phyloP scores from a whole-genome alignment of 37 sponge, comb jelly and placozoan genomes.

The Hexactinellida sp. region DNA sequence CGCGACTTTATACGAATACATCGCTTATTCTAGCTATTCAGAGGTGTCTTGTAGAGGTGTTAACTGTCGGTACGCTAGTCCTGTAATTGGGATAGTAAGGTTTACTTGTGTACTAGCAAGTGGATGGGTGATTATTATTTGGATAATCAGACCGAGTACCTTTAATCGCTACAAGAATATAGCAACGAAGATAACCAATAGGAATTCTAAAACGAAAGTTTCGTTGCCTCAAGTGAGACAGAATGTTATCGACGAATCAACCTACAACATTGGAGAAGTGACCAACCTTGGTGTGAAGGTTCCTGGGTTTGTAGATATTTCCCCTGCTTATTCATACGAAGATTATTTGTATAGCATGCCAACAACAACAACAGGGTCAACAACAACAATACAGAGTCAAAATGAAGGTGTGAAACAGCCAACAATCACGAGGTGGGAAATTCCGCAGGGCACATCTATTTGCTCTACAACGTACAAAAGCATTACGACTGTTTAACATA shows the following conservation, averaged over 20 bases:
- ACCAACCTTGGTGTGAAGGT: background rate
- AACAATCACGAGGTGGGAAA: background rate
- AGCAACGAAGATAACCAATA: background rate
- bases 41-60: background rate
- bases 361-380: too few species aligned
- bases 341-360: too few species aligned
- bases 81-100: background rate
- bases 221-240: background rate
- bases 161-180: background rate
- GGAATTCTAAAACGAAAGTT: background rate
- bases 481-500: background rate
- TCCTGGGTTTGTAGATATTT: background rate
- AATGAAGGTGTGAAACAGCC: background rate
- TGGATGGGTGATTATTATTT: background rate
- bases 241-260: background rate
- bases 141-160: background rate
- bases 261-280: background rate
- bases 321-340: background rate
- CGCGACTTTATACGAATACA: background rate
- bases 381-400: too few species aligned
- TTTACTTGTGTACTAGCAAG: background rate
- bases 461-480: background rate
- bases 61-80: background rate
- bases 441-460: background rate
- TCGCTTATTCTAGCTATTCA: background rate